Evolutionary conservation across 2,888 invertebrate species (phyloP).

Genomic region (Heliconius erato): DNA sequence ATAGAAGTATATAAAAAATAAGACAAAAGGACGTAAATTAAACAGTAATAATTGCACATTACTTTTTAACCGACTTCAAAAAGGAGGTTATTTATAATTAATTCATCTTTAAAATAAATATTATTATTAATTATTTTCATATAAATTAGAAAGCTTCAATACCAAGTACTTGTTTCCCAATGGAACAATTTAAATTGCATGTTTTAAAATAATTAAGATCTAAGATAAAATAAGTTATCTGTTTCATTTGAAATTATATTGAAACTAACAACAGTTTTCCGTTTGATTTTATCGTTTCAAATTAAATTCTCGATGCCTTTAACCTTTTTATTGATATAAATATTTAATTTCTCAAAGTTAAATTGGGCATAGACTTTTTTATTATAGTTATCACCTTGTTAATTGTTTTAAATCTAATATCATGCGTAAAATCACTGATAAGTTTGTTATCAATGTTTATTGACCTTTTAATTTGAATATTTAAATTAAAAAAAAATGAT

Average conservation of each 20-base stretch:
- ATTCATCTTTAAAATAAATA: too few relatives aligned
- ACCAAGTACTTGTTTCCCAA: not conserved
- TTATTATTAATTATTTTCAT: not conserved
- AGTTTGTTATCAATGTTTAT: not conserved
- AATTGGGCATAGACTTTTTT: not conserved
- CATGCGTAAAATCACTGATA: not conserved
- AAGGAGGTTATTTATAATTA: too few relatives aligned
- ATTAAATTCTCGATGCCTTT: not conserved
- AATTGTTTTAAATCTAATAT: not conserved
- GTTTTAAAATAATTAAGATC: not conserved
- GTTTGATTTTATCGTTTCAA: not conserved
- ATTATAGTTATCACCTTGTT: not conserved
- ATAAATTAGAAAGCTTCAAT: constrained; percentile 1
- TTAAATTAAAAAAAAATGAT: constrained; percentile 1
- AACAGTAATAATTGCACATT: not conserved
- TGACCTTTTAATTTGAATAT: not conserved
- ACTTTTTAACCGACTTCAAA: too few relatives aligned
- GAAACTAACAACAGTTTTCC: not conserved
- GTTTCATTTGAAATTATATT: not conserved
- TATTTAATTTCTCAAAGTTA: not conserved
- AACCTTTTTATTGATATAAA: not conserved
- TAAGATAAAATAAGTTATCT: not conserved
- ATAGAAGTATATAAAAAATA: too few relatives aligned
- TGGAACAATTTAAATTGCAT: not conserved
- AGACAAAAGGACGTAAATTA: too few relatives aligned